A percentile compares a stretch with the other conserved stretches of the same genome.
Conservation (phyloP, 2,888 invertebrate genomes). For the Rhagonycha fulva region DNA sequence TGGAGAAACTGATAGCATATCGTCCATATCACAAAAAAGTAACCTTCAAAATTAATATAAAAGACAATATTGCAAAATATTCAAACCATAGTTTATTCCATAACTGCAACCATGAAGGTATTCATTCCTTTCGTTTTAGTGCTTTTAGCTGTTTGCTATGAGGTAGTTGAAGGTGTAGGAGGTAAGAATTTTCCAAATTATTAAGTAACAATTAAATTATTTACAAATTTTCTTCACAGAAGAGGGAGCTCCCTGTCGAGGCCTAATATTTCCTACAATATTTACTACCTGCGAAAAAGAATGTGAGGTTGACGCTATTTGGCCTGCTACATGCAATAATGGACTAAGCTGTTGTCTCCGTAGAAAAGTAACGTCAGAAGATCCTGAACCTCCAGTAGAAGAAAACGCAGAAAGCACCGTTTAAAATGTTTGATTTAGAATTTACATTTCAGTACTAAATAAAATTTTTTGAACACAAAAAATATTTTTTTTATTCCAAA, state of each 20-base stretch:
- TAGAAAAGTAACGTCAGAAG: neutral
- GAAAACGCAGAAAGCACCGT: too few species aligned
- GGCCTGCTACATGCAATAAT: neutral
- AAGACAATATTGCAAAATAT: neutral
- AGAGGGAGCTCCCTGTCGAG: neutral
- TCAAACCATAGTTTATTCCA: too few species aligned
- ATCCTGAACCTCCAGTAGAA: too few species aligned
- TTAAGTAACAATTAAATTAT: too few species aligned
- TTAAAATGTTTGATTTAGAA: too few species aligned
- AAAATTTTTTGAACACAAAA: too few species aligned
- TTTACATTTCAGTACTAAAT: too few species aligned
- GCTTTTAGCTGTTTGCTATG: neutral
- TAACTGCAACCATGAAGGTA: too few species aligned
- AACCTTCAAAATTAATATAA: too few species aligned
- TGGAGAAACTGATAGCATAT: too few species aligned
- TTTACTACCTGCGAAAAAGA: neutral
- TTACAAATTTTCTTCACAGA: neutral
- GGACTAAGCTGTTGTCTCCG: neutral
- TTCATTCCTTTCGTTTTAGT: neutral
- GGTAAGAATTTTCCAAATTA: neutral
- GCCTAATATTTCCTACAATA: neutral
- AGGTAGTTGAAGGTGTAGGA: neutral
- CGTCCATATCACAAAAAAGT: too few species aligned
- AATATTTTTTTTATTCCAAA: too few species aligned
- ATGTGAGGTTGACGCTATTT: neutral